Conservation (phyloP, 2,797 vertebrate genomes). For the Argentina silus region DNA sequence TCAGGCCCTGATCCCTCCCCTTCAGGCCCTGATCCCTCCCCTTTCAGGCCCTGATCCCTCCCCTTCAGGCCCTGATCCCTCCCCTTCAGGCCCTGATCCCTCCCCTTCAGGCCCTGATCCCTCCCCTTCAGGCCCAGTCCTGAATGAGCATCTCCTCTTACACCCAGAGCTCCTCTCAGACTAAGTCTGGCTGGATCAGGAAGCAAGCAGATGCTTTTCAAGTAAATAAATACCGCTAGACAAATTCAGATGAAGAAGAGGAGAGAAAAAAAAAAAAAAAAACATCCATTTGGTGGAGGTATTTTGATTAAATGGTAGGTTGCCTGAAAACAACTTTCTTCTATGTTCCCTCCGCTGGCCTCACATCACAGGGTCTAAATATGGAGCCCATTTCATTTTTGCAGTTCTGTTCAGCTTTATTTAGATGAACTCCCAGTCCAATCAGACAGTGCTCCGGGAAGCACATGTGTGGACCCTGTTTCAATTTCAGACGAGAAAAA, state of each 20-base stretch:
- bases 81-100: slow-evolving; percentile 37
- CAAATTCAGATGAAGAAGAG: not conserved
- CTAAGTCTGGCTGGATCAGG: slow-evolving; percentile 47
- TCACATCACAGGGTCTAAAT: slow-evolving; percentile 63
- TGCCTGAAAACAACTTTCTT: slow-evolving; percentile 52
- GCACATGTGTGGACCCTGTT: slow-evolving; percentile 61
- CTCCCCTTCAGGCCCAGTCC: slow-evolving; percentile 51
- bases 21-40: too few species aligned
- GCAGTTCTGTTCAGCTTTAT: slow-evolving; percentile 52
- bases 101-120: too few species aligned
- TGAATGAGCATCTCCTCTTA: slow-evolving; percentile 58
- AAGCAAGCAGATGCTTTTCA: slow-evolving; percentile 52
- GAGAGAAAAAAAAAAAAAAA: slow-evolving; percentile 25
- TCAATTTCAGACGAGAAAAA: slow-evolving; percentile 42
- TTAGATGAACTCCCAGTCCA: slow-evolving; percentile 50
- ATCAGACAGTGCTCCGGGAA: slow-evolving; percentile 53
- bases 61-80: slow-evolving; percentile 60
- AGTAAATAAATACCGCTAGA: slow-evolving; percentile 64
- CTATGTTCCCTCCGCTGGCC: slow-evolving; percentile 52
- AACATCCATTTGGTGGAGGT: slow-evolving; percentile 51
- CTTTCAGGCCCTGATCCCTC: too few species aligned
- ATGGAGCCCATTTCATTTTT: slow-evolving; percentile 44
- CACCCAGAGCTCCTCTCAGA: slow-evolving; percentile 24
- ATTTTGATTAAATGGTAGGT: slow-evolving; percentile 61
- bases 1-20: slow-evolving; percentile 61